Base-by-base conservation (phyloP, 1,140 invertebrate species). In the Acyrthosiphon pisum region DNA sequence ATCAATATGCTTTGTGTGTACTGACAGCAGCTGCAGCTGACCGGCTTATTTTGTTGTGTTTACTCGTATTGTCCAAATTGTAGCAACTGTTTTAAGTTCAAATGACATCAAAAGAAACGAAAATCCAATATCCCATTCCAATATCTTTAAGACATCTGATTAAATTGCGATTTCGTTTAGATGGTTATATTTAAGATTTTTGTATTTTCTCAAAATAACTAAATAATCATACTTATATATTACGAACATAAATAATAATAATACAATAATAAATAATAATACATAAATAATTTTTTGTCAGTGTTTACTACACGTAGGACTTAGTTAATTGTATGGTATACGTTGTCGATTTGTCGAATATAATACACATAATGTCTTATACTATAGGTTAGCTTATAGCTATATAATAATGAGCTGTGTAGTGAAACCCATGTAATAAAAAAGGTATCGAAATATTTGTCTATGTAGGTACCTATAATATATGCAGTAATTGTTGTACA, bases 1-100 rank as follows among this genome's bases (percentile, higher is more conserved):
- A 89, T 89, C 88, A 41, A 89, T 89, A 46, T 89, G 87, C 46
- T 53, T 48, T 89, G 48, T 89, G 48, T 35, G 22, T 53, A 89
- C 48, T 89, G 87, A 89, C 48, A 89, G 48, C 87, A 89, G 87
- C 22, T 53, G 37, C 23, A 89, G 11, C n/a, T 89, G 87, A 89
- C 87, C 48, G 87, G 37, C 35, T 89, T 56, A 37, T 56, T 26
- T 56, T 0, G 22, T 35, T 37, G 23, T 53, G 35, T 89, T 50
- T 41, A 53, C 23, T 56, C 44, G 84, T 76, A 76, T 76, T 76
- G 48, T 89, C 4, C 48, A 76, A 76, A 76, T n/a, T n/a, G n/a
- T 76, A 35, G 11, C 60, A 76, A 76, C 30, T 35, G 30, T 68
- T 68, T 68, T 68, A 68, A n/a, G 87, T 56, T 56, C 50, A 89